Conservation (phyloP, 2,113 vertebrate genomes). For the Xenopus laevis region DNA sequence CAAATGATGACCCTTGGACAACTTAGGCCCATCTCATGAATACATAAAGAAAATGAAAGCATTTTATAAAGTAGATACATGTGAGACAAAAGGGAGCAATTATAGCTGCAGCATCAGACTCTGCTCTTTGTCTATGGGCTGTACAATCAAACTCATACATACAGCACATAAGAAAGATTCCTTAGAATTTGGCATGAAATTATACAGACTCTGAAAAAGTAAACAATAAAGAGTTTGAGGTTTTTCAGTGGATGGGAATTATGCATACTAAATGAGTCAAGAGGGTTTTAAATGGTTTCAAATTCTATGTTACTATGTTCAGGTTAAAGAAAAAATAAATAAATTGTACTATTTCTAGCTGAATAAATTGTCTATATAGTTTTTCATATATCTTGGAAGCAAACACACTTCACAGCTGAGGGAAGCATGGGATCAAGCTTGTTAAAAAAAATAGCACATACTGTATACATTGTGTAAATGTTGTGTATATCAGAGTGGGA, state of each 20-base stretch:
- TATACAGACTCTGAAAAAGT: not conserved
- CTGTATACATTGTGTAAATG: slow-evolving; percentile 7
- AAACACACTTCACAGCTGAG: slow-evolving; percentile 2
- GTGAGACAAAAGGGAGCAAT: no score
- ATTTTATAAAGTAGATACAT: no score
- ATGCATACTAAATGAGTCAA: not conserved
- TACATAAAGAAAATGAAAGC: no score
- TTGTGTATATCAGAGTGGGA: not conserved
- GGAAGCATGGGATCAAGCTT: slow-evolving; percentile 20
- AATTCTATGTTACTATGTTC: not conserved
- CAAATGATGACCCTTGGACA: no score
- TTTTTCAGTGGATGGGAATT: not conserved
- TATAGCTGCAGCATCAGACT: no score
- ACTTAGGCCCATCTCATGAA: no score
- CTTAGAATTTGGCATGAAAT: not conserved
- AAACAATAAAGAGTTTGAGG: not conserved
- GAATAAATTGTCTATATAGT: slow-evolving; percentile 4
- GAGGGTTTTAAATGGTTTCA: not conserved
- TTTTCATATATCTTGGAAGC: slow-evolving; percentile 14
- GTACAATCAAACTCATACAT: no score
- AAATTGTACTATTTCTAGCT: slow-evolving; percentile 1
- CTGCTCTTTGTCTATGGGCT: no score
- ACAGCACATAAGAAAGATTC: no score
- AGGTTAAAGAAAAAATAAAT: not conserved
- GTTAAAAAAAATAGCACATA: slow-evolving; percentile 28